Evolutionary conservation across 2,113 vertebrate species (phyloP).

Genomic region (Galemys pyrenaicus): DNA sequence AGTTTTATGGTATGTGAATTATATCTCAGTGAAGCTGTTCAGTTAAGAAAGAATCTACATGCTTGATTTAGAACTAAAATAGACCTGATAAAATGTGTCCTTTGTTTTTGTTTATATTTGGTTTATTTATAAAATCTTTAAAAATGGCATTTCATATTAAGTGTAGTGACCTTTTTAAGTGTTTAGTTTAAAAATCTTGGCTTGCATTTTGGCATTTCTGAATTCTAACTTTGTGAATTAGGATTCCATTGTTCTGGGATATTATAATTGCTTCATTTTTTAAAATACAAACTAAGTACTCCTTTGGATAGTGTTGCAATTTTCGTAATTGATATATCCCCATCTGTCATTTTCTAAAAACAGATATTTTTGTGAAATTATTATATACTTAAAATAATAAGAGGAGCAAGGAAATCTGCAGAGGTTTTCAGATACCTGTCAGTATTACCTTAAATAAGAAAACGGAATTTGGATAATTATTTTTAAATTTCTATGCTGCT

Average conservation of each 20-base stretch:
- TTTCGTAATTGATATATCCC: neutral
- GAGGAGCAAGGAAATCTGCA: neutral
- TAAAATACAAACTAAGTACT: neutral
- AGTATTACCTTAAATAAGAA: neutral
- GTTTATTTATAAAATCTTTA: slow-evolving; percentile 39
- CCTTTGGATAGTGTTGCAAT: neutral
- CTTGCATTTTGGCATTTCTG: neutral
- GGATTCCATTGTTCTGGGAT: neutral
- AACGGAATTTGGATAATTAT: neutral
- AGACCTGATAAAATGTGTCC: neutral
- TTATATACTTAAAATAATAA: neutral
- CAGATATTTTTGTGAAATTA: neutral
- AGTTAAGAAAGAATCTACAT: neutral
- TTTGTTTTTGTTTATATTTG: slow-evolving; percentile 23
- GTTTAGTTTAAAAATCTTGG: neutral
- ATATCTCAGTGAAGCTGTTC: neutral
- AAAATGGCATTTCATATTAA: slow-evolving; percentile 28
- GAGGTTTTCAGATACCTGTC: neutral
- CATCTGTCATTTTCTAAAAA: neutral
- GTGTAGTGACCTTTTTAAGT: neutral
- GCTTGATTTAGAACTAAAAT: neutral
- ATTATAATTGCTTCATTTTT: neutral
- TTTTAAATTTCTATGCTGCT: neutral
- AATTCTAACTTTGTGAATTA: neutral
- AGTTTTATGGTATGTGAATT: neutral